phyloP scores from a whole-genome alignment of 2,113 vertebrate species.

The Tachysurus fulvidraco region DNA sequence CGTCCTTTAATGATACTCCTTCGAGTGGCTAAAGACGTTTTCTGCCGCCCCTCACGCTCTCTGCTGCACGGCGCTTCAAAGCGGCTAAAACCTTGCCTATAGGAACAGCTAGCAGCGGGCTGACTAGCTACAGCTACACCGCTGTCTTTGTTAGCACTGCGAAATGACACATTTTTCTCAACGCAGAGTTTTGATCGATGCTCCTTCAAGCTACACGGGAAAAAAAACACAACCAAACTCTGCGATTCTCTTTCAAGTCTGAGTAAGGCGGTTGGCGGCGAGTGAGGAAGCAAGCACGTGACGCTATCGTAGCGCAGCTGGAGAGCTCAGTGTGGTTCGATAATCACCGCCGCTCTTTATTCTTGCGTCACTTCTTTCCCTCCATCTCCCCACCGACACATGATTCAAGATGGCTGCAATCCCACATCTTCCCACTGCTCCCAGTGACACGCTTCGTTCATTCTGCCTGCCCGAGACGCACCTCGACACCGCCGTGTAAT shows the following conservation, averaged over 20 bases:
- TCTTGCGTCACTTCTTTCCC: slow-evolving; percentile 24
- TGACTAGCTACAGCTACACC: slow-evolving; percentile 7
- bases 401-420: slow-evolving; percentile 43
- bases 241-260: slow-evolving; percentile 46
- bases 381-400: not conserved
- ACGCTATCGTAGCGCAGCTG: slow-evolving; percentile 30
- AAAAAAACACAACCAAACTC: slow-evolving; percentile 34
- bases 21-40: slow-evolving; percentile 34
- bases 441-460: slow-evolving; percentile 14
- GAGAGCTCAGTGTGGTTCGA: slow-evolving; percentile 34
- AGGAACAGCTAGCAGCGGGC: not conserved
- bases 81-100: not conserved
- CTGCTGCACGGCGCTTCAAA: not conserved
- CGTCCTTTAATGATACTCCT: slow-evolving; percentile 46
- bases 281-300: not conserved
- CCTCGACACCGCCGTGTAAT: not conserved
- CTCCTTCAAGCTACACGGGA: slow-evolving; percentile 31
- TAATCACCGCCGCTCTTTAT: slow-evolving; percentile 41
- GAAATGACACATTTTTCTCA: slow-evolving; percentile 25
- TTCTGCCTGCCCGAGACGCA: not conserved
- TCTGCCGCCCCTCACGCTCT: not conserved
- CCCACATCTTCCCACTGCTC: slow-evolving; percentile 11
- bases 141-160: slow-evolving; percentile 16
- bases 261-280: slow-evolving; percentile 31
- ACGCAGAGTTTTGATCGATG: slow-evolving; percentile 3